A percentile compares a stretch with the other conserved stretches of the same genome.
phyloP scores from a whole-genome alignment of 2,113 vertebrate genomes.

The Lota lota region DNA sequence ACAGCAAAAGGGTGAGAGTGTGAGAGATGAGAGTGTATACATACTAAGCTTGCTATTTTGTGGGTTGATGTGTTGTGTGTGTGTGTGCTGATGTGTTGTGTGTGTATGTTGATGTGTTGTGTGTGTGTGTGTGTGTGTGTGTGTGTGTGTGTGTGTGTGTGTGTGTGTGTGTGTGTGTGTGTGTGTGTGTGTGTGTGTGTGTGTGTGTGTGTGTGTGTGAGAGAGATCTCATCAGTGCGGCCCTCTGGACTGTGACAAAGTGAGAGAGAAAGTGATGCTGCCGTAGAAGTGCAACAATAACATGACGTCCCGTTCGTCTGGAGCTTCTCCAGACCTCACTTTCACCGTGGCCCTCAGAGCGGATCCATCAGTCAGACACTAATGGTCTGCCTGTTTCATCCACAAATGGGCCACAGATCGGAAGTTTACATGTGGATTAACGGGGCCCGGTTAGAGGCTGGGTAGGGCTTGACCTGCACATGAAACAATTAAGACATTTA shows the following conservation, averaged over 20 bases:
- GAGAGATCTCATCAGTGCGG: slow-evolving; percentile 14
- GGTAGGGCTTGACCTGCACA: slow-evolving; percentile 29
- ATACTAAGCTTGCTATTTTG: too few species aligned
- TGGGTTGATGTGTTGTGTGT: too few species aligned
- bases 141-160: too few species aligned
- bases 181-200: too few species aligned
- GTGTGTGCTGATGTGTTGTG: too few species aligned
- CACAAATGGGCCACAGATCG: slow-evolving; percentile 18
- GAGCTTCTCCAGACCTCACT: slow-evolving; percentile 26
- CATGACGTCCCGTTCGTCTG: slow-evolving; percentile 53
- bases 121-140: too few species aligned
- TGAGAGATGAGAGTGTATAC: too few species aligned
- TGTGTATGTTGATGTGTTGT: too few species aligned
- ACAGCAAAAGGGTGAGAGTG: too few species aligned
- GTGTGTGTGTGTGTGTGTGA: too few species aligned
- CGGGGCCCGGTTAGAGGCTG: slow-evolving; percentile 1
- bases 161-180: too few species aligned
- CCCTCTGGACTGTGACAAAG: slow-evolving; percentile 21
- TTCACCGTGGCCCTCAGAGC: slow-evolving; percentile 12
- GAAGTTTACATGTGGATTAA: too few species aligned
- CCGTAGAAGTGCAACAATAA: slow-evolving; percentile 26
- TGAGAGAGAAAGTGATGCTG: slow-evolving; percentile 36
- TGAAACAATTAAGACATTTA: slow-evolving; percentile 18
- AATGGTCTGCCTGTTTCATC: slow-evolving; percentile 38
- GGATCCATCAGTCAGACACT: slow-evolving; percentile 33